These are phyloP conservation scores for Bryconaethiops microstoma DNA, from an alignment of 2,797 vertebrate species.

Conservation along the genomic window DNA sequence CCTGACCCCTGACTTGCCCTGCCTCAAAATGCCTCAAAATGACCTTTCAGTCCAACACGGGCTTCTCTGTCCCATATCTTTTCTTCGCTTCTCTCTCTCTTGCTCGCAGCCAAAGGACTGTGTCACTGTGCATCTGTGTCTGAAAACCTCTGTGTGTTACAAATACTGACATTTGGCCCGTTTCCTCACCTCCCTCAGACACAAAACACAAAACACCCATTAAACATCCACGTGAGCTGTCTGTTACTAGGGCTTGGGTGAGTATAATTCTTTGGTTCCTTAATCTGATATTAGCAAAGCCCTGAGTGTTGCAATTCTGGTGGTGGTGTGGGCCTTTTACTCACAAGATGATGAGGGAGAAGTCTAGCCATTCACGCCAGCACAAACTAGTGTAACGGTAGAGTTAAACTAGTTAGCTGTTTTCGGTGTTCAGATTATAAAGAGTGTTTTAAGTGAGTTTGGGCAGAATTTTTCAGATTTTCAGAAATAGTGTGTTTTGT, in stretches of 20 bases:
- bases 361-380: too few species aligned
- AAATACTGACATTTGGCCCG: conserved; percentile 24
- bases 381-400: too few species aligned
- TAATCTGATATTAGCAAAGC: background rate
- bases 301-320: too few species aligned
- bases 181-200: conserved; percentile 17
- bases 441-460: too few species aligned
- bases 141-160: conserved; percentile 16
- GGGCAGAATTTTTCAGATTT: too few species aligned
- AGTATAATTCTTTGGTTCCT: background rate
- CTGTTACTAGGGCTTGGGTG: background rate
- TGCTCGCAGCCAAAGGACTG: background rate
- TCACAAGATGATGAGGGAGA: too few species aligned
- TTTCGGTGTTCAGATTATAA: too few species aligned
- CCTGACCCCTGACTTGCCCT: conserved; percentile 16
- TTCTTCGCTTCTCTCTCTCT: conserved; percentile 21
- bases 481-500: too few species aligned
- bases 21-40: conserved; percentile 7
- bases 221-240: background rate
- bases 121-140: conserved; percentile 35
- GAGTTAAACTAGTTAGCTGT: too few species aligned
- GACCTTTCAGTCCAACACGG: conserved; percentile 1
- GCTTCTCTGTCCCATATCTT: conserved; percentile 9
- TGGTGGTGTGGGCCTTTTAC: too few species aligned
- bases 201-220: background rate